Conservation (phyloP, 2,888 invertebrate genomes). For the Callosobruchus maculatus region DNA sequence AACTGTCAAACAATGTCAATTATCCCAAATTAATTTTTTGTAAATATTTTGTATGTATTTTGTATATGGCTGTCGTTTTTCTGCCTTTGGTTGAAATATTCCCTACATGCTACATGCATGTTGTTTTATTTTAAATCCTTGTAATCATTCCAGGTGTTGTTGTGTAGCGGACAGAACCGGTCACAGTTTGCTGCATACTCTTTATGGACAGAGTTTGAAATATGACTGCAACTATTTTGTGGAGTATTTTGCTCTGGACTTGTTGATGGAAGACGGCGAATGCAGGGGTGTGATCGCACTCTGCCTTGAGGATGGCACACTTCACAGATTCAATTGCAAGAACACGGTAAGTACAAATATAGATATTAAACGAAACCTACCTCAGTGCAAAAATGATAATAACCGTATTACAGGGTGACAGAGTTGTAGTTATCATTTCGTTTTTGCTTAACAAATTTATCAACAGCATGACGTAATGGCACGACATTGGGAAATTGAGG, state of each 20-base stretch:
- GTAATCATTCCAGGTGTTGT: slow-evolving; percentile 60
- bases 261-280: slow-evolving; percentile 90
- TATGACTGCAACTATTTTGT: slow-evolving; percentile 98
- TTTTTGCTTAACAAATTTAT: too few relatives aligned
- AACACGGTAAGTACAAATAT: slow-evolving; percentile 70
- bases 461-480: too few relatives aligned
- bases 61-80: too few relatives aligned
- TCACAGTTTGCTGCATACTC: slow-evolving; percentile 93
- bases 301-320: slow-evolving; percentile 91
- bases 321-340: slow-evolving; percentile 84
- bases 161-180: slow-evolving; percentile 99
- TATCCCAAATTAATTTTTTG: too few relatives aligned
- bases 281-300: slow-evolving; percentile 93
- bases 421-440: too few relatives aligned
- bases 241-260: slow-evolving; percentile 96
- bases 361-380: too few relatives aligned
- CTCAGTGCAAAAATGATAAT: too few relatives aligned
- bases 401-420: background rate
- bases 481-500: too few relatives aligned
- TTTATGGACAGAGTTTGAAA: slow-evolving; percentile 88
- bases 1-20: too few relatives aligned
- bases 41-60: too few relatives aligned
- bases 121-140: background rate
- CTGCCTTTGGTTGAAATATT: too few relatives aligned
- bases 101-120: too few relatives aligned